Evolutionary conservation across 2,888 invertebrate genomes (phyloP).

Genomic region (Malachius bipustulatus): DNA sequence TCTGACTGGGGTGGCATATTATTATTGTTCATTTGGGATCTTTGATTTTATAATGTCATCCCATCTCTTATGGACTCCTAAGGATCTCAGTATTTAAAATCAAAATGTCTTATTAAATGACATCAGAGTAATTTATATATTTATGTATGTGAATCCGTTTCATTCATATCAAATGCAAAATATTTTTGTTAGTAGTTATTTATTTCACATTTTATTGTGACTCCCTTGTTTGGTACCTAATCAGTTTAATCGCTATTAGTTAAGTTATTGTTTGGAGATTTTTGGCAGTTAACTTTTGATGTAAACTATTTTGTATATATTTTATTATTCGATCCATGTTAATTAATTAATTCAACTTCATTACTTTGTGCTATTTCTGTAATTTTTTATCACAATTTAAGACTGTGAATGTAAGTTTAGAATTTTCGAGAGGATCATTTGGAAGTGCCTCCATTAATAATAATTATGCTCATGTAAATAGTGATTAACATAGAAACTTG

Average conservation of each 20-base stretch:
- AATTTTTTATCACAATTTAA: neutral
- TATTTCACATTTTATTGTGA: too few relatives aligned
- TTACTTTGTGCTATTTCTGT: conserved; percentile 6
- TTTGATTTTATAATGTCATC: too few relatives aligned
- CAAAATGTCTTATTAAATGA: too few relatives aligned
- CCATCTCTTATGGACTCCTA: too few relatives aligned
- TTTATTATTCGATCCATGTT: conserved; percentile 3
- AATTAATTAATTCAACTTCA: conserved; percentile 10
- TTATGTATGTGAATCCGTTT: too few relatives aligned
- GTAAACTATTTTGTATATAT: neutral
- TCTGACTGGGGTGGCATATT: too few relatives aligned
- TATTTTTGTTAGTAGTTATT: too few relatives aligned
- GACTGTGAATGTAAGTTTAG: conserved; percentile 1
- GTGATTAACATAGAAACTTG: conserved; percentile 19
- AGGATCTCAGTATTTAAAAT: too few relatives aligned
- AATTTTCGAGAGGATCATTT: conserved; percentile 5
- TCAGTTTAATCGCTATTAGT: too few relatives aligned
- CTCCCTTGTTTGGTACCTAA: neutral
- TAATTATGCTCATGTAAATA: conserved; percentile 21
- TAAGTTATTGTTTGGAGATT: conserved; percentile 5
- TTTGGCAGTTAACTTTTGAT: conserved; percentile 2
- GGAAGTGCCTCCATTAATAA: conserved; percentile 23
- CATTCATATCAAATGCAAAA: too few relatives aligned
- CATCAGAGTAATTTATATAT: too few relatives aligned
- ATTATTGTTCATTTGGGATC: too few relatives aligned